Conservation (phyloP, 2,797 vertebrate species). For the Aulostomus chinensis region DNA sequence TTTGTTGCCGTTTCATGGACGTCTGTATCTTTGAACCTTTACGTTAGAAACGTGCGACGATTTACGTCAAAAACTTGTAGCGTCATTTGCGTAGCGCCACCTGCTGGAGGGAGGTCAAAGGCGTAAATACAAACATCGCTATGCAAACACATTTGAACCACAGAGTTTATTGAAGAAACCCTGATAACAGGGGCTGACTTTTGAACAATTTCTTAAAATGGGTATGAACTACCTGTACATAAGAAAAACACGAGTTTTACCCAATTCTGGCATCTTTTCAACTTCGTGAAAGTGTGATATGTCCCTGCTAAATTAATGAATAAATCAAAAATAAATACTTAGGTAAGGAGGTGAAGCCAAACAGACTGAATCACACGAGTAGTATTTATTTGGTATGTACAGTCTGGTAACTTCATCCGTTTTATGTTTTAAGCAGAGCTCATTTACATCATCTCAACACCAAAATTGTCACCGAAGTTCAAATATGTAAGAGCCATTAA, state of each 20-base stretch:
- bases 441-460: slow-evolving; percentile 41
- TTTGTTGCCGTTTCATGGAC: slow-evolving; percentile 1
- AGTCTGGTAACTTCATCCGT: slow-evolving; percentile 18
- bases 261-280: too few relatives aligned
- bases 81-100: slow-evolving; percentile 12
- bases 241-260: too few relatives aligned
- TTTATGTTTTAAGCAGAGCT: slow-evolving; percentile 27
- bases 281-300: too few relatives aligned
- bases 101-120: slow-evolving; percentile 52
- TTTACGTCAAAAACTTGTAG: neutral
- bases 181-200: too few relatives aligned
- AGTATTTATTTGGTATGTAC: slow-evolving; percentile 64
- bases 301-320: too few relatives aligned
- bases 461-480: slow-evolving; percentile 19
- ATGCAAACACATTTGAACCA: too few relatives aligned
- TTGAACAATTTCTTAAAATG: too few relatives aligned
- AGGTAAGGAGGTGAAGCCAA: neutral
- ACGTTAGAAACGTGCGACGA: slow-evolving; percentile 58
- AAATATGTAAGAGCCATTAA: slow-evolving; percentile 37
- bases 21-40: slow-evolving; percentile 15
- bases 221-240: too few relatives aligned
- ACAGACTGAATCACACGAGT: slow-evolving; percentile 22
- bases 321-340: too few relatives aligned
- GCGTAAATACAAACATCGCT: too few relatives aligned
- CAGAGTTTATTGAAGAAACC: too few relatives aligned